Percentiles rank a stretch among this genome's conserved stretches.
phyloP scores from a whole-genome alignment of 2,113 vertebrate genomes.

The Sclerurus mexicanus region DNA sequence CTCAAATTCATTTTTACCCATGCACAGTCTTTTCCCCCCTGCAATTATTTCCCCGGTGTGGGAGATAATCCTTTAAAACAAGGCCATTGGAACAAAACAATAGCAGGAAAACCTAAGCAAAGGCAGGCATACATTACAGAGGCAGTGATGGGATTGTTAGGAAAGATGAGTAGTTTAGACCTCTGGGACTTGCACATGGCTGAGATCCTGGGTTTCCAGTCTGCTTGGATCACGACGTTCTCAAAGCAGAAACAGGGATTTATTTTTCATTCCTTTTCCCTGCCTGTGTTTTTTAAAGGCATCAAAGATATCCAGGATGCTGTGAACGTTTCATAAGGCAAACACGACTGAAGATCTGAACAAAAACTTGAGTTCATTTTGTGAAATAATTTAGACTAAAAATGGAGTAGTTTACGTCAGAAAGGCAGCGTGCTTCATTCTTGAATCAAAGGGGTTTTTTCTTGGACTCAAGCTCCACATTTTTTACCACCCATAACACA shows the following conservation, averaged over 20 bases:
- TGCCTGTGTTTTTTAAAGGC: not conserved
- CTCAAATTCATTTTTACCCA: not conserved
- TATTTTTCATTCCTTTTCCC: not conserved
- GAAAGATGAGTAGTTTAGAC: not conserved
- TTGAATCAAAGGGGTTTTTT: not conserved
- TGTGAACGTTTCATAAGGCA: not conserved
- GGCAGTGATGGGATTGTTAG: not conserved
- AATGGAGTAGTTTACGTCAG: not conserved
- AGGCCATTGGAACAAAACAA: not conserved
- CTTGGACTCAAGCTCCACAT: not conserved
- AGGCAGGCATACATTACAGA: not conserved
- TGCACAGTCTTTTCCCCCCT: not conserved
- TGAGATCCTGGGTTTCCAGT: not conserved
- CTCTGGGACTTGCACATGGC: not conserved
- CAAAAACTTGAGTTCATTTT: not conserved
- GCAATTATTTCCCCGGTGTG: not conserved
- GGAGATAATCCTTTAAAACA: constrained; percentile 2
- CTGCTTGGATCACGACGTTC: not conserved
- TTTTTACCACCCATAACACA: not conserved
- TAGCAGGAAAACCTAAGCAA: not conserved
- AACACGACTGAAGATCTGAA: not conserved
- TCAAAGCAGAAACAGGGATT: not conserved
- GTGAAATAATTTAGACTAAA: not conserved
- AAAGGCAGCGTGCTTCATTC: not conserved
- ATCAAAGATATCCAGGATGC: not conserved